Evolutionary conservation across 2,888 invertebrate species (phyloP).

Genomic region (Athetis lepigone): DNA sequence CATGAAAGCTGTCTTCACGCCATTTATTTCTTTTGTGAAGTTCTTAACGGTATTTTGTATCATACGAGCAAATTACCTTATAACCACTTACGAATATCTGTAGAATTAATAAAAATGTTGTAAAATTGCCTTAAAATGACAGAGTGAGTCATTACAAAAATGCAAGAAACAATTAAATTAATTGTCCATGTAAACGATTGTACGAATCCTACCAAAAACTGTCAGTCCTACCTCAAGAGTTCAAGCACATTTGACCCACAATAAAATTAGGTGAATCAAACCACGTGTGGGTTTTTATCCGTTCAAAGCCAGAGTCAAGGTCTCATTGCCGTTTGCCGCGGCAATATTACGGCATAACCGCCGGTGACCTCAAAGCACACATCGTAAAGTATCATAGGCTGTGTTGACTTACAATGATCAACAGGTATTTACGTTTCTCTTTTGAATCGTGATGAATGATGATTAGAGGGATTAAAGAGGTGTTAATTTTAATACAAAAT

Average conservation of each 20-base stretch:
- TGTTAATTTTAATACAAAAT: constrained; percentile 3
- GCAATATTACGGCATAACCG: constrained; percentile 54
- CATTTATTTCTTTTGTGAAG: constrained; percentile 22
- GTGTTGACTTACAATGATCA: constrained; percentile 13
- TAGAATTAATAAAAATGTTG: background rate
- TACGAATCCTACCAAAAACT: background rate
- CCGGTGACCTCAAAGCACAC: constrained; percentile 48
- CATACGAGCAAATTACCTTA: background rate
- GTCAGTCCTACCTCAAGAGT: background rate
- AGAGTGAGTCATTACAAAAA: background rate
- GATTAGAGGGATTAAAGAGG: constrained; percentile 1
- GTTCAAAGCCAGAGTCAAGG: constrained; percentile 56
- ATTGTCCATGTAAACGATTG: no score
- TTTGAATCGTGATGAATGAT: constrained; percentile 14
- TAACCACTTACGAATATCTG: background rate
- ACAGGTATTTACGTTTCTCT: constrained; percentile 19
- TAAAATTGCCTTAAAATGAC: background rate
- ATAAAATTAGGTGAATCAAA: constrained; percentile 44
- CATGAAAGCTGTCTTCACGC: constrained; percentile 15
- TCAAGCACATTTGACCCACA: constrained; percentile 26
- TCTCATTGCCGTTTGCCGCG: constrained; percentile 52
- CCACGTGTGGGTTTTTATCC: constrained; percentile 38
- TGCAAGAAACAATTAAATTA: background rate
- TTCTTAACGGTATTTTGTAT: background rate
- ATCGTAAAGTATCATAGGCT: constrained; percentile 27